Percentiles rank a stretch among this genome's conserved stretches.
Conservation (phyloP, 2,113 vertebrate genomes). For the Phylloscopus trochilus region DNA sequence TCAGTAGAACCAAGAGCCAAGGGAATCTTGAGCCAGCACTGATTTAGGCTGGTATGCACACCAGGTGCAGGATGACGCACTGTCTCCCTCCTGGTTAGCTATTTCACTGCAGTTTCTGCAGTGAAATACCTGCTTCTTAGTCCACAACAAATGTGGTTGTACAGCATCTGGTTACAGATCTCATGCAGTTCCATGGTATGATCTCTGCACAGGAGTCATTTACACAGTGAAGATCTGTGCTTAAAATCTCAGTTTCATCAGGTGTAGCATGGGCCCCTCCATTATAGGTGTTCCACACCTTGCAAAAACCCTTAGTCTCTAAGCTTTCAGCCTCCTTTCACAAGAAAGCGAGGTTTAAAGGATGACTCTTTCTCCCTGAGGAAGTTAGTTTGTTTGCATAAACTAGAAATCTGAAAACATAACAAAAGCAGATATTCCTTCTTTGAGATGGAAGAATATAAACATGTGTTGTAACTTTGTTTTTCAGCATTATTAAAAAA, state of each 20-base stretch:
- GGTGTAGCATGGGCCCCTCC: not conserved
- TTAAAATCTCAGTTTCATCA: not conserved
- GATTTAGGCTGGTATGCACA: not conserved
- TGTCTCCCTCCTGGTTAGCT: not conserved
- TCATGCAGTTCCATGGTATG: not conserved
- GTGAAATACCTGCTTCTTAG: not conserved
- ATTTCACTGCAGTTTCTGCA: not conserved
- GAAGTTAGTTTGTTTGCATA: not conserved
- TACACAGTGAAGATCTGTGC: not conserved
- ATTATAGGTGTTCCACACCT: not conserved
- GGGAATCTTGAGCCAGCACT: not conserved
- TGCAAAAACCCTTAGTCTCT: not conserved
- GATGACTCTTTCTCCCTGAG: not conserved
- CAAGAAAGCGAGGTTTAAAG: not conserved
- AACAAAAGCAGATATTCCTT: not conserved
- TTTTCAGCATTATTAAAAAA: not conserved
- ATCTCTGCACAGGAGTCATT: not conserved
- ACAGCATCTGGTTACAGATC: not conserved
- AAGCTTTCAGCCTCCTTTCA: not conserved
- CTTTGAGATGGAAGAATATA: not conserved
- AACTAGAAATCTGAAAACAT: not conserved
- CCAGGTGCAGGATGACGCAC: not conserved
- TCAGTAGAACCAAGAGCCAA: not conserved
- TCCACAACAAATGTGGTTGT: rapidly evolving
- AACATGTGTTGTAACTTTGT: not conserved